These are phyloP conservation scores for Tapera naevia DNA, from an alignment of 2,797 vertebrate species.

Conservation along the genomic window DNA sequence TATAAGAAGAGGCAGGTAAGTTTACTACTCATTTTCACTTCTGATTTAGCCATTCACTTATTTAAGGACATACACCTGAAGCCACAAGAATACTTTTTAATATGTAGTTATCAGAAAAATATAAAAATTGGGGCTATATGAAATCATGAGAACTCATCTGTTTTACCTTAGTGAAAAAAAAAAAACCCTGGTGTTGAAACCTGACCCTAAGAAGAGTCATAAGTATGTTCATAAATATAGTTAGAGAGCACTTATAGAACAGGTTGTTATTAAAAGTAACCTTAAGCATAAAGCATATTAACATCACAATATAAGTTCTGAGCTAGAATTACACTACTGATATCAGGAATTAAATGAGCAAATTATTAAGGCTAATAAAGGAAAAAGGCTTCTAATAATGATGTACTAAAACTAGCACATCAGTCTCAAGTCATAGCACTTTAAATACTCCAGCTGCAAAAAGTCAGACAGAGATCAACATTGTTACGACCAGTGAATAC, in stretches of 20 bases:
- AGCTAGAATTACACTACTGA: not conserved
- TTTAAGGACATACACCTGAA: not conserved
- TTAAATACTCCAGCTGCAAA: not conserved
- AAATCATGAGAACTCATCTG: not conserved
- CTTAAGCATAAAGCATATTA: not conserved
- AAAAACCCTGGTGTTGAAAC: not conserved
- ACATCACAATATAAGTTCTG: not conserved
- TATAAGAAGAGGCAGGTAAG: not conserved
- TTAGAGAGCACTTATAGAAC: not conserved
- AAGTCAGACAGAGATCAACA: not conserved
- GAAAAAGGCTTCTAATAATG: not conserved
- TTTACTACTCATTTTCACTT: not conserved
- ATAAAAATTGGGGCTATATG: not conserved
- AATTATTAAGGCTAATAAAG: not conserved
- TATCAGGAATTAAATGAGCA: not conserved
- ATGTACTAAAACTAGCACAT: not conserved
- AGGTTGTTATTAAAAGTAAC: not conserved
- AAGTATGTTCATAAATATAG: not conserved
- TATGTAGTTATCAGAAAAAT: not conserved
- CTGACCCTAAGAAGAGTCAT: not conserved
- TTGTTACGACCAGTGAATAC: not conserved
- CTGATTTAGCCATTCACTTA: not conserved
- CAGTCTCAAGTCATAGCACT: not conserved
- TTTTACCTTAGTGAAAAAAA: not conserved
- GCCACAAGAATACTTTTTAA: not conserved